These are phyloP conservation scores for Labeo rohita DNA, from an alignment of 2,113 vertebrate genomes.

Conservation along the genomic window DNA sequence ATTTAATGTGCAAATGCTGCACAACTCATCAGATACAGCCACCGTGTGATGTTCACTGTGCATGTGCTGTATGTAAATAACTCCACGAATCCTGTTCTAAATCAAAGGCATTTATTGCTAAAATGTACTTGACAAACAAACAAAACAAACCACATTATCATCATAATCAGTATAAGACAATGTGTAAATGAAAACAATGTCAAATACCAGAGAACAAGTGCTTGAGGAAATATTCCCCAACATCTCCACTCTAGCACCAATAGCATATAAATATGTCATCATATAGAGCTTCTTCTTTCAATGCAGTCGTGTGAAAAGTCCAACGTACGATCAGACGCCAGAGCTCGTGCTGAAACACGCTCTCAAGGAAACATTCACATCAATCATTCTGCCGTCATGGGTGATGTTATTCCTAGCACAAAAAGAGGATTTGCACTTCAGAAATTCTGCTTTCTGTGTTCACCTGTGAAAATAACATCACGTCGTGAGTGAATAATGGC, in stretches of 20 bases:
- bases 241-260: constrained; percentile 72
- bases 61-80: neutral
- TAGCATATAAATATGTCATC: constrained; percentile 79
- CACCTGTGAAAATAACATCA: neutral
- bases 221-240: constrained; percentile 57
- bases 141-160: constrained; percentile 77
- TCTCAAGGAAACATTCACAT: neutral
- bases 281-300: constrained; percentile 38
- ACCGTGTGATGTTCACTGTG: too few relatives aligned
- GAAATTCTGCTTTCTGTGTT: neutral
- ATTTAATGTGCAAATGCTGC: neutral
- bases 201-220: constrained; percentile 68
- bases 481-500: neutral
- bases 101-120: constrained; percentile 84
- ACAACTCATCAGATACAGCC: neutral
- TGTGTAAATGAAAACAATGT: constrained; percentile 79
- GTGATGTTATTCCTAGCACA: neutral
- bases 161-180: constrained; percentile 81
- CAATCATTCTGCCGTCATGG: neutral
- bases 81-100: constrained; percentile 54
- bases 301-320: neutral
- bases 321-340: neutral
- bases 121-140: constrained; percentile 82
- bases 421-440: neutral
- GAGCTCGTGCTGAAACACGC: constrained; percentile 5